Conservation (phyloP, 2,797 vertebrate genomes). For the Pseudochaenichthys georgianus region DNA sequence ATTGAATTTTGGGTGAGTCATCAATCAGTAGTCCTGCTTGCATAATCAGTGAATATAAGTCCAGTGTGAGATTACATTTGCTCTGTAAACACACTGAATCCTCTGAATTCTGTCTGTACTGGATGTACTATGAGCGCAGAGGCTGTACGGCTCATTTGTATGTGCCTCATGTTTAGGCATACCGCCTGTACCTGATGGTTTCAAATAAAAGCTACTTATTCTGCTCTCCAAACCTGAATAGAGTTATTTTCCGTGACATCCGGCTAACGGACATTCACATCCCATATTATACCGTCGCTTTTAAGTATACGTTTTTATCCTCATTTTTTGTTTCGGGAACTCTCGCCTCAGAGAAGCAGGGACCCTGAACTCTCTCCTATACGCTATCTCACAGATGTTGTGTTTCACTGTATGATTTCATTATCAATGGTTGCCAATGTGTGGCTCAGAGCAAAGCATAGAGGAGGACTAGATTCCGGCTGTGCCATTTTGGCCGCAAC, state of each 20-base stretch:
- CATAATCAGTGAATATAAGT: constrained; percentile 76
- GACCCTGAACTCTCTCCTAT: constrained; percentile 64
- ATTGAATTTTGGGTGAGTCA: constrained; percentile 78
- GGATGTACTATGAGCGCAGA: constrained; percentile 61
- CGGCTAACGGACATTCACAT: constrained; percentile 53
- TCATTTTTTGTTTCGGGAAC: constrained; percentile 60
- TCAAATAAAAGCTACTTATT: constrained; percentile 70
- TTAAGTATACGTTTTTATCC: constrained; percentile 64
- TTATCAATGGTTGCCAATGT: constrained; percentile 76
- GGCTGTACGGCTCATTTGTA: constrained; percentile 66
- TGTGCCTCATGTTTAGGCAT: constrained; percentile 48
- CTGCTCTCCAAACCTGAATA: constrained; percentile 60
- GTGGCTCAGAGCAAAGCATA: constrained; percentile 53
- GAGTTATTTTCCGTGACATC: constrained; percentile 66
- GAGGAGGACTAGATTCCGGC: constrained; percentile 60
- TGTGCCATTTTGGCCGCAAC: constrained; percentile 79
- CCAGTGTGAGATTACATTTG: constrained; percentile 78
- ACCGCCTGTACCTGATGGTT: constrained; percentile 62
- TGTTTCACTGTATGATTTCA: constrained; percentile 73
- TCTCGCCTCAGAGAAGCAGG: constrained; percentile 56
- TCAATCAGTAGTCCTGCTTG: constrained; percentile 79
- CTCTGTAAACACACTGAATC: constrained; percentile 66
- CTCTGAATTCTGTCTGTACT: constrained; percentile 66
- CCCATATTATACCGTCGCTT: constrained; percentile 57
- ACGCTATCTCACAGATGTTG: constrained; percentile 67